Evolutionary conservation across 2,888 invertebrate species (phyloP).

Genomic region (Mesorhabditis spiculigera): DNA sequence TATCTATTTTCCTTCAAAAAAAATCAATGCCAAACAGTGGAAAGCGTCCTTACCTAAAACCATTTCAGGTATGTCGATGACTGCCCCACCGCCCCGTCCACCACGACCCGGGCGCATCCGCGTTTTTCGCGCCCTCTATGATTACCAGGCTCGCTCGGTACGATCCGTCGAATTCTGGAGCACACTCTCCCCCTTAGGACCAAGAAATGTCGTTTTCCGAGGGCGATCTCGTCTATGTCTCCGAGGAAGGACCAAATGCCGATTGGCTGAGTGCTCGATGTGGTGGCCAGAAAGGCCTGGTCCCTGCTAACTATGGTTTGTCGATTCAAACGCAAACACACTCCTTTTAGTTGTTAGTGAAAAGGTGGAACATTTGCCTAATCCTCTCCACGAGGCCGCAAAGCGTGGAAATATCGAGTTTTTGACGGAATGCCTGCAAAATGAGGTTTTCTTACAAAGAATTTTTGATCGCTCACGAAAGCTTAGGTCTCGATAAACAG

Average conservation of each 20-base stretch:
- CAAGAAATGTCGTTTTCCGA: constrained; percentile 70
- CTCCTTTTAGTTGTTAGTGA: constrained; percentile 39
- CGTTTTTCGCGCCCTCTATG: constrained; percentile 45
- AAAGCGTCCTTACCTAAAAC: too few relatives aligned
- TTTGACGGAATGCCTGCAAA: constrained; percentile 66
- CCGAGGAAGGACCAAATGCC: constrained; percentile 40
- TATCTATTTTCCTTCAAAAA: too few relatives aligned
- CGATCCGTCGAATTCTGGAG: neutral
- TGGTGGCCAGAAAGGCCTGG: constrained; percentile 39
- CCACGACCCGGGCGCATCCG: constrained; percentile 54
- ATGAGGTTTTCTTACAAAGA: constrained; percentile 63
- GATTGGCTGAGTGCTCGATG: constrained; percentile 44
- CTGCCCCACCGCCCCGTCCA: constrained; percentile 40
- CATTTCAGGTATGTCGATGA: neutral
- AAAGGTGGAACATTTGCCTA: constrained; percentile 64
- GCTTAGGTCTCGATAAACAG: constrained; percentile 67
- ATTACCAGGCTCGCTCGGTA: constrained; percentile 41
- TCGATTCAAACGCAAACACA: neutral
- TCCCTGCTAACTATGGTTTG: constrained; percentile 41
- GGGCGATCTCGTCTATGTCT: constrained; percentile 64
- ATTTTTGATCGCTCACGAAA: neutral
- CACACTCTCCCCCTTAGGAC: constrained; percentile 15
- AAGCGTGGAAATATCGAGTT: constrained; percentile 69
- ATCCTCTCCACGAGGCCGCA: constrained; percentile 70
- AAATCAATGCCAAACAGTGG: too few relatives aligned